Base-by-base conservation (phyloP, 2,797 vertebrate species). In the Chanos chanos region DNA sequence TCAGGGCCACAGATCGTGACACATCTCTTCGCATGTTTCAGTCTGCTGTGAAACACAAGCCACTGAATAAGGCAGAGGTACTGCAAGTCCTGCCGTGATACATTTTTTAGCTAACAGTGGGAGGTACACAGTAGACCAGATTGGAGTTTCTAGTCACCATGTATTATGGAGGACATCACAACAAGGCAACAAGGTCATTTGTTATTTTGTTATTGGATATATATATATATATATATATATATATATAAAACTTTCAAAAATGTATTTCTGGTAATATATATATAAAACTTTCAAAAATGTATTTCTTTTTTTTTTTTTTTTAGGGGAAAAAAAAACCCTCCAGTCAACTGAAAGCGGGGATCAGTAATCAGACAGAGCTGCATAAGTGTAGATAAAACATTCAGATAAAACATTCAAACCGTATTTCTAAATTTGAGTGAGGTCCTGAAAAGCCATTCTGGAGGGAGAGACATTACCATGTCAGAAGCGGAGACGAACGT, bases 351-450 rank as follows among this genome's bases (percentile, higher is more conserved):
- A 10, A 52, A 25, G 37, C 4, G 2, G 25, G 18, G 45, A 36
- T 48, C 64, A 39, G 41, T 30, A 59, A 60, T 55, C 49, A 68
- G 41, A 12, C 34, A 48, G 31, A 49, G 25, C 44, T 41, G 16
- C 61, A 71, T 68, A 52, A 66, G 43, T 24, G 52, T 16, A 50
- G 51, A 39, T 59, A 28, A 61, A 67, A 77, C 57, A 70, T 74
- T 66, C 53, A 65, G 13, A 39, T 59, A 28, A 61, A 67, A 77
- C 57, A 70, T 74, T 66, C 53, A 65, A 13, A n/a, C n/a, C 31
- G 13, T 7, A 22, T 33, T 63, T 21, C 47, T 53, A 45, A 56
- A 31, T 33, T 44, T 25, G 7, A 15, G 28, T 56, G 10, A 49
- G 22, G 13, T 24, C 37, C 37, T 53, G 18, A 72, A 56, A 47